Evolutionary conservation across 2,888 invertebrate genomes (phyloP), one percentile per base, ranked within the genome.

Genomic region (Stenodera caucasica): DNA sequence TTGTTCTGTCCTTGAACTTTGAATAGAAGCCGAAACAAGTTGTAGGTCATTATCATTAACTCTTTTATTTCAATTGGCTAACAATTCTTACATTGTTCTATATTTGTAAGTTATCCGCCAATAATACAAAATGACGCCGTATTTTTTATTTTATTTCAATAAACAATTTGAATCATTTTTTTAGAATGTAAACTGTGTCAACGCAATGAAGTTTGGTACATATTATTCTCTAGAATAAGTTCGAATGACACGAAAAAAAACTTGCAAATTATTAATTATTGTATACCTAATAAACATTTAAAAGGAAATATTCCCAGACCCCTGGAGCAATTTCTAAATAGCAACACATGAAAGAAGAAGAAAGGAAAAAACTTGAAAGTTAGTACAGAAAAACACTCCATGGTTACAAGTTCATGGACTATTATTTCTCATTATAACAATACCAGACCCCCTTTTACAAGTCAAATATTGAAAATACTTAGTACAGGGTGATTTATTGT

Each of bases 11-110:
- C 59, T 59, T 59, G 59, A 55, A 59, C 55, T 55, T 1, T 53
- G 45, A 15, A 30, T 18, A 53, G 45, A 58, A 9, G 21, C 45
- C 58, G 21, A 58, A 53, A 33, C 29, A 15, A 37, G 49, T 50
- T 59, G 40, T 59, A 40, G 55, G 59, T 59, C 59, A 59, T 51
- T 59, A 59, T 55, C 53, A 14, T 58, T 45, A 51, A 49, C 23
- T 23, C 23, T 9, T 45, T 21, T 8, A 2, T 37, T 45, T 23
- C 45, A 45, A 45, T 23, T 45, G 1, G 21, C n/a, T 23, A 45
- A 45, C 12, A 45, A 45, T 45, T 18, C 45, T 12, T 12, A 45
- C 45, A 45, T 18, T 45, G 45, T 45, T 45, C 37, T 40, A 2
- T 37, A 18, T 40, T 14, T n/a, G 33, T 12, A n/a, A n/a, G 11